These are phyloP conservation scores for Bradypodion ventrale DNA, from an alignment of 2,797 vertebrate genomes.

Conservation along the genomic window DNA sequence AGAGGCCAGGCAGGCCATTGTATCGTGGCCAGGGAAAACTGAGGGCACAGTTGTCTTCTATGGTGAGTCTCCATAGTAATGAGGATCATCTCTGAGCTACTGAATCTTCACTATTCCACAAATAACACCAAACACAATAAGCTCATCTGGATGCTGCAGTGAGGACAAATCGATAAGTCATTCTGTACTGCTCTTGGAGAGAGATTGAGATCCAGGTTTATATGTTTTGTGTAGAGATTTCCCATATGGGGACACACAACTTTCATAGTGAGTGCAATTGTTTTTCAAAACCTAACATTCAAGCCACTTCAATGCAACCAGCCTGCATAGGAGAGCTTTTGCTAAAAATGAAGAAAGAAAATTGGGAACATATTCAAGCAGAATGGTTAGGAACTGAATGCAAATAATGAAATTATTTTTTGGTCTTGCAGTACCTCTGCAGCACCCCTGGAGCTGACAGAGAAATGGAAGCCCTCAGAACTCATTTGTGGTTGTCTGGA, in stretches of 20 bases:
- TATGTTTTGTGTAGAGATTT: background rate
- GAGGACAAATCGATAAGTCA: background rate
- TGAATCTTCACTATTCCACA: too few species aligned
- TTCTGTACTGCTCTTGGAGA: background rate
- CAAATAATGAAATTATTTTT: conserved; percentile 50
- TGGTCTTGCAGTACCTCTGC: conserved; percentile 40
- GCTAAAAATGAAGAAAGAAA: background rate
- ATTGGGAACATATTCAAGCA: conserved; percentile 32
- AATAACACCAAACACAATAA: background rate
- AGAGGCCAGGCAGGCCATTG: background rate
- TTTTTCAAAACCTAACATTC: background rate
- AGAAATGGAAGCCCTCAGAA: conserved; percentile 52
- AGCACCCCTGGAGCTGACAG: background rate
- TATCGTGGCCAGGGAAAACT: background rate
- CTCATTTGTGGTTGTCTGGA: conserved; percentile 40
- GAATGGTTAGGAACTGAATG: conserved; percentile 7
- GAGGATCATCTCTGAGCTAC: too few species aligned
- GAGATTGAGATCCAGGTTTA: background rate
- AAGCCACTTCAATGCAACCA: background rate
- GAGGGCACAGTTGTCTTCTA: background rate
- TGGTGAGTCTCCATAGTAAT: background rate
- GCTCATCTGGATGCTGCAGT: background rate
- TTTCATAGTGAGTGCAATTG: too few species aligned
- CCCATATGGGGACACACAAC: too few species aligned
- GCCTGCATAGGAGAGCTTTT: background rate